phyloP scores from a whole-genome alignment of 2,113 vertebrate species.

The Oncorhynchus tshawytscha region DNA sequence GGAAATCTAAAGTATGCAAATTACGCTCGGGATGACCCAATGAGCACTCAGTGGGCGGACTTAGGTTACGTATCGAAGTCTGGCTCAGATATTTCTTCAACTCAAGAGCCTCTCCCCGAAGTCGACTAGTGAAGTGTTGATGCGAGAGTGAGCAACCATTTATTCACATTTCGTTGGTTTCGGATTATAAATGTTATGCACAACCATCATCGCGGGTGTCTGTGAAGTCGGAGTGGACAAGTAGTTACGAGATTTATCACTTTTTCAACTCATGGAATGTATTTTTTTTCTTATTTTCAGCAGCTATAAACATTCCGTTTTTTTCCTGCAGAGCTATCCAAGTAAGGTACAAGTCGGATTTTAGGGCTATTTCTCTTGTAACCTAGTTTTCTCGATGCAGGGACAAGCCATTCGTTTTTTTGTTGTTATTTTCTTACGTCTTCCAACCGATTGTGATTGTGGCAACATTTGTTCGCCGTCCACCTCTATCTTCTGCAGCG shows the following conservation, averaged over 20 bases:
- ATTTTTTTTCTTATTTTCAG: neutral
- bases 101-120: conserved; percentile 8
- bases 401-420: conserved; percentile 18
- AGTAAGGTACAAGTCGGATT: conserved; percentile 5
- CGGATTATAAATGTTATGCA: conserved; percentile 46
- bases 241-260: neutral
- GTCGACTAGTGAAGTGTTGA: conserved; percentile 17
- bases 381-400: conserved; percentile 33
- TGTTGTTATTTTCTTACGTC: neutral
- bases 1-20: conserved; percentile 40
- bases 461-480: neutral
- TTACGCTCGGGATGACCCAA: conserved; percentile 50
- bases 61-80: conserved; percentile 22
- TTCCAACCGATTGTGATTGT: conserved; percentile 1
- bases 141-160: neutral
- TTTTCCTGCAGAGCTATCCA: neutral
- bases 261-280: conserved; percentile 36
- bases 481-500: conserved; percentile 35
- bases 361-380: neutral
- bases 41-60: conserved; percentile 49
- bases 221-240: conserved; percentile 13
- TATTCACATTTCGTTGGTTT: conserved; percentile 17
- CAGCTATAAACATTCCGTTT: conserved; percentile 21
- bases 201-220: neutral
- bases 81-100: conserved; percentile 50